Conservation (phyloP, 2,888 invertebrate species). For the Rhagophthalmus giganteus region DNA sequence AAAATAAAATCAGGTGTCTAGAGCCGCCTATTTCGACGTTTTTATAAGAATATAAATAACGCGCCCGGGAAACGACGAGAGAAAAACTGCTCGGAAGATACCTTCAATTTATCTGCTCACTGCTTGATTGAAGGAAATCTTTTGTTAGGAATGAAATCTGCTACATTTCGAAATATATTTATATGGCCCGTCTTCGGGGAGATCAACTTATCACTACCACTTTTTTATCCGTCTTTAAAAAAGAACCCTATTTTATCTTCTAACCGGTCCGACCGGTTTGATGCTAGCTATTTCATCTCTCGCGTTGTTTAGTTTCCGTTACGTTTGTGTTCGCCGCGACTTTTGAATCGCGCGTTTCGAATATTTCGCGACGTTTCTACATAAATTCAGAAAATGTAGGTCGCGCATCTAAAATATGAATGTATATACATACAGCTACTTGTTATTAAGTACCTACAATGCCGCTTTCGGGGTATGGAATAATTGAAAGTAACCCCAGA, state of each 20-base stretch:
- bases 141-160: not conserved
- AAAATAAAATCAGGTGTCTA: not conserved
- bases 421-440: too few species aligned
- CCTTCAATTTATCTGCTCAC: not conserved
- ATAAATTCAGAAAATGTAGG: not conserved
- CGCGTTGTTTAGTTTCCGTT: not conserved
- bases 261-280: not conserved
- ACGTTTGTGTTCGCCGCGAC: not conserved
- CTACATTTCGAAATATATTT: constrained; percentile 2
- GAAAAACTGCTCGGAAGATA: not conserved
- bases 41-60: not conserved
- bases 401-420: not conserved
- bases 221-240: not conserved
- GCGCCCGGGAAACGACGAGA: not conserved
- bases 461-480: too few species aligned
- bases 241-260: not conserved
- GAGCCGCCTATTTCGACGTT: not conserved
- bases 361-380: too few species aligned
- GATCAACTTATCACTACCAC: constrained; percentile 1
- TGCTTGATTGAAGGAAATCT: not conserved
- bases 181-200: constrained; percentile 1
- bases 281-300: not conserved
- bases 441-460: too few species aligned
- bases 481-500: too few species aligned
- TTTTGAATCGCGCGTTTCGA: not conserved